A percentile compares a stretch with the other conserved stretches of the same genome.
These are phyloP conservation scores for Acipenser transmontanus DNA, from an alignment of 2,797 vertebrate species.

Conservation along the genomic window DNA sequence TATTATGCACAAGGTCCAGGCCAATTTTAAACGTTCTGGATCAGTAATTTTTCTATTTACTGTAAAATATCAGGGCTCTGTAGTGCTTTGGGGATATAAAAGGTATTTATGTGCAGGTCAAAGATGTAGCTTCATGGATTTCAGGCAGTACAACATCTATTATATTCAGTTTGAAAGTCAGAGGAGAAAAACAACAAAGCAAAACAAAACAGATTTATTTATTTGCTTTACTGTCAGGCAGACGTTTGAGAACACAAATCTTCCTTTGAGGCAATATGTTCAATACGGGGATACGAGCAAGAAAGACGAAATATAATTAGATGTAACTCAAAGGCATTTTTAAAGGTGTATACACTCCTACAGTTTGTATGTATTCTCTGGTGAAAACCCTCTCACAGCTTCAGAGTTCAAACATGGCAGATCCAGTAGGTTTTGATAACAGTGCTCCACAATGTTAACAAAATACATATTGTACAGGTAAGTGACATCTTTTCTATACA, in stretches of 20 bases:
- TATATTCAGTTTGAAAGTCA: slow-evolving; percentile 17
- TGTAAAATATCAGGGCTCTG: slow-evolving; percentile 13
- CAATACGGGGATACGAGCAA: too few relatives aligned
- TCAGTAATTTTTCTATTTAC: slow-evolving; percentile 17
- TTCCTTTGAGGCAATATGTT: too few relatives aligned
- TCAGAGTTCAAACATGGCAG: too few relatives aligned
- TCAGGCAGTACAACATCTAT: slow-evolving; percentile 12
- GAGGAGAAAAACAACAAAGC: slow-evolving; percentile 22
- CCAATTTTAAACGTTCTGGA: slow-evolving; percentile 14
- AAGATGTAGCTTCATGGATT: slow-evolving; percentile 28
- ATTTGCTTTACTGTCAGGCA: slow-evolving; percentile 16
- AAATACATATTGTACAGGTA: too few relatives aligned
- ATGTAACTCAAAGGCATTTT: too few relatives aligned
- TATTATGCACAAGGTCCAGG: slow-evolving; percentile 13
- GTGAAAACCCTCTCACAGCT: too few relatives aligned
- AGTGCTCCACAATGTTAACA: too few relatives aligned
- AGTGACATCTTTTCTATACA: too few relatives aligned
- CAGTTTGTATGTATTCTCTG: too few relatives aligned
- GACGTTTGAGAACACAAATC: slow-evolving; percentile 11
- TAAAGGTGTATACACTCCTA: too few relatives aligned
- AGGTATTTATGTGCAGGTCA: slow-evolving; percentile 10
- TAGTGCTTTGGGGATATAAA: slow-evolving; percentile 15
- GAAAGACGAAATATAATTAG: too few relatives aligned
- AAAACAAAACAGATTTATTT: slow-evolving; percentile 19
- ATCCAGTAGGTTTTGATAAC: too few relatives aligned